phyloP scores from a whole-genome alignment of 2,113 vertebrate species.

The Dolichallabes microphthalmus region DNA sequence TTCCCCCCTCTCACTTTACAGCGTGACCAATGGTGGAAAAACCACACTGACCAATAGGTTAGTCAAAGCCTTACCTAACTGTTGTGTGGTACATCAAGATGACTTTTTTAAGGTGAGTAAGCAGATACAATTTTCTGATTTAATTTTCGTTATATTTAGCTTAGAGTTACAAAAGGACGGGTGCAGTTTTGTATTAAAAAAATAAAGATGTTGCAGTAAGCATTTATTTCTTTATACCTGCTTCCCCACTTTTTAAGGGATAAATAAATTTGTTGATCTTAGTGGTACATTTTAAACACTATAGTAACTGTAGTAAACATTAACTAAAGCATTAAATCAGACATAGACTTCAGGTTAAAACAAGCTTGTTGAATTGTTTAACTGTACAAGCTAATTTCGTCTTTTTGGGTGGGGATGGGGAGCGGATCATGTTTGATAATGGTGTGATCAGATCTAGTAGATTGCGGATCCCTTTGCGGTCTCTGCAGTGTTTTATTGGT shows the following conservation, averaged over 20 bases:
- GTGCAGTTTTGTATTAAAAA: background rate
- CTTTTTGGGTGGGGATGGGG: too few species aligned
- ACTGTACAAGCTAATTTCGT: too few species aligned
- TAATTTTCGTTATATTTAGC: background rate
- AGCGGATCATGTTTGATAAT: background rate
- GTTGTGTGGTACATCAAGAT: slow-evolving; percentile 80
- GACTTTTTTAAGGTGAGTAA: slow-evolving; percentile 80
- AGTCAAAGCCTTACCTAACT: slow-evolving; percentile 74
- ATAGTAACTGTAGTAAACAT: background rate
- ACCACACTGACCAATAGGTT: slow-evolving; percentile 77
- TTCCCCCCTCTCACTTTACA: slow-evolving; percentile 41
- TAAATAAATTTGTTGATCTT: background rate
- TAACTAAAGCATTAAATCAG: background rate
- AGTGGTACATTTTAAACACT: background rate
- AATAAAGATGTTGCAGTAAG: background rate
- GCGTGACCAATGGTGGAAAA: slow-evolving; percentile 81
- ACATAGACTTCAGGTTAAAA: background rate
- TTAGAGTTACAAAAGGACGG: background rate
- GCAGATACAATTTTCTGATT: background rate
- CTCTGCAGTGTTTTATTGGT: slow-evolving; percentile 82
- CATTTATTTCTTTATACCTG: background rate
- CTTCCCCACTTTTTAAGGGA: background rate
- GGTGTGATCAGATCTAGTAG: slow-evolving; percentile 66
- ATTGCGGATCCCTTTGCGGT: slow-evolving; percentile 70
- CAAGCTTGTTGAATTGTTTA: background rate